phyloP scores from a whole-genome alignment of 2,888 invertebrate genomes.

The Noctuana brunneofusca region DNA sequence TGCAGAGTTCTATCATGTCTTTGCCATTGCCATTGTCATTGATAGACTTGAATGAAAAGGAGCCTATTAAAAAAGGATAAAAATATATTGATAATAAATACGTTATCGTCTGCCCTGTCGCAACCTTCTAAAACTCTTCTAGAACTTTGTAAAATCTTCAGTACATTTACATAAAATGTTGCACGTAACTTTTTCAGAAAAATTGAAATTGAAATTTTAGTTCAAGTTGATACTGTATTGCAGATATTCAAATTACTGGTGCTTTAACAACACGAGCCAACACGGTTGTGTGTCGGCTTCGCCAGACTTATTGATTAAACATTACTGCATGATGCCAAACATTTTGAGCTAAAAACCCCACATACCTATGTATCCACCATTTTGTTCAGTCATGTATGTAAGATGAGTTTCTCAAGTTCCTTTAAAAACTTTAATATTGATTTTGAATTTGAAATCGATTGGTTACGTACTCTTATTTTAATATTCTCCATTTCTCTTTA shows the following conservation, averaged over 20 bases:
- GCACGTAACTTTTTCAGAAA: neutral
- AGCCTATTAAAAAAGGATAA: neutral
- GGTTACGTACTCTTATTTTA: neutral
- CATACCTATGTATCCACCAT: constrained; percentile 53
- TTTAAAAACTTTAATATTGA: neutral
- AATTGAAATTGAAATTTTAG: neutral
- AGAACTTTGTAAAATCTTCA: neutral
- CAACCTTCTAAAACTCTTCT: neutral
- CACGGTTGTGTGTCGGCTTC: constrained; percentile 7
- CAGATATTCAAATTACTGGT: neutral
- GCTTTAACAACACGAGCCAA: neutral
- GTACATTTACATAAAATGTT: neutral
- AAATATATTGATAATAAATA: neutral
- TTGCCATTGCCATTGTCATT: no score
- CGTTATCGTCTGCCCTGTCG: neutral
- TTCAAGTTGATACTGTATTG: neutral
- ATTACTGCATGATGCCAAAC: constrained; percentile 69
- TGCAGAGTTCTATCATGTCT: constrained; percentile 6
- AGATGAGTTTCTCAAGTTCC: neutral
- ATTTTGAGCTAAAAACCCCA: constrained; percentile 57
- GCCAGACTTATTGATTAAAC: constrained; percentile 63
- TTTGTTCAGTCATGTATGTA: constrained; percentile 45
- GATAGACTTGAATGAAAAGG: neutral
- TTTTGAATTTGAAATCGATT: neutral
- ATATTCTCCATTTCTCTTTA: neutral